Percentiles rank a stretch among this genome's conserved stretches.
These are phyloP conservation scores for Mormoops blainvillei DNA, from an alignment of 2,113 vertebrate genomes.

Conservation along the genomic window DNA sequence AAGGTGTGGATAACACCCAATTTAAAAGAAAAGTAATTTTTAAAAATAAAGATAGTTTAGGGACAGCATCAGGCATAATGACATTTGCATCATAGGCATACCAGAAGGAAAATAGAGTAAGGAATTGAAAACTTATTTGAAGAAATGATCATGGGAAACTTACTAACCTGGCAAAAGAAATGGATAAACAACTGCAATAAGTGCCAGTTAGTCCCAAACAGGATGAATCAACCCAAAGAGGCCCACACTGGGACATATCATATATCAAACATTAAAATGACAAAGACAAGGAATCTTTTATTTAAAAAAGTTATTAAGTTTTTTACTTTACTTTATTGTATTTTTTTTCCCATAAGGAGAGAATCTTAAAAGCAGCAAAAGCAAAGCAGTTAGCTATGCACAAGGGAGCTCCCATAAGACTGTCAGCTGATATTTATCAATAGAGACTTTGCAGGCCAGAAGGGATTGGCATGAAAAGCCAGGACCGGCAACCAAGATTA, in stretches of 20 bases:
- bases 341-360: not conserved
- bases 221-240: not conserved
- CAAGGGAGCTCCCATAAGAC: not conserved
- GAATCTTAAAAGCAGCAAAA: not conserved
- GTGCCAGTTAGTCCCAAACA: not conserved
- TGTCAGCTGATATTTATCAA: not conserved
- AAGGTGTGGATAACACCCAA: not conserved
- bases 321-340: too few relatives aligned
- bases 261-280: not conserved
- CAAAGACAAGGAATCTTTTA: not conserved
- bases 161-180: not conserved
- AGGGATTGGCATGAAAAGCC: too few relatives aligned
- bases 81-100: not conserved
- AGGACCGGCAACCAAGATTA: too few relatives aligned
- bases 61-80: not conserved
- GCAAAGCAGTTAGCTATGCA: not conserved
- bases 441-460: too few relatives aligned
- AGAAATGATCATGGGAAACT: not conserved
- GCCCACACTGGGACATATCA: not conserved
- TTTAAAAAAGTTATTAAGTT: too few relatives aligned
- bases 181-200: not conserved
- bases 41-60: not conserved
- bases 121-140: not conserved
- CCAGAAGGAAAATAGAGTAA: not conserved
- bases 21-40: not conserved